phyloP scores from a whole-genome alignment of 2,888 invertebrate genomes.

The Nineta flava region DNA sequence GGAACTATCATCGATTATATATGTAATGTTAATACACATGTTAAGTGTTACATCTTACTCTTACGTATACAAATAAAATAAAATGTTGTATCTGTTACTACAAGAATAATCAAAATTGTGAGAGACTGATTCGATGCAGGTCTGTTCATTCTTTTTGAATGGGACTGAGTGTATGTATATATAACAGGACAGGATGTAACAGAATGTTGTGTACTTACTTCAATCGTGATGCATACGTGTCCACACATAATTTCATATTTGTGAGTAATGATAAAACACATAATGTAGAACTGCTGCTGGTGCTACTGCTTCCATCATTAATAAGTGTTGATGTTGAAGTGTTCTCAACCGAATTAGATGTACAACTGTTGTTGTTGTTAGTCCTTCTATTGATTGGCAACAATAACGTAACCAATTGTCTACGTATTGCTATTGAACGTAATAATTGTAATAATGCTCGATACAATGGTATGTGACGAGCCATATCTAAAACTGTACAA shows the following conservation, averaged over 20 bases:
- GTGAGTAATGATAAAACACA: slow-evolving; percentile 63
- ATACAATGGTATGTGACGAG: slow-evolving; percentile 89
- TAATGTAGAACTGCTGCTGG: slow-evolving; percentile 30
- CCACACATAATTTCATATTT: slow-evolving; percentile 82
- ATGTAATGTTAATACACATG: no score
- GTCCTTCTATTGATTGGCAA: slow-evolving; percentile 30
- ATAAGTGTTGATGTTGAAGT: not conserved
- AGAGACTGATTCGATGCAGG: no score
- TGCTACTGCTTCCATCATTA: slow-evolving; percentile 14
- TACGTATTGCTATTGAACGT: slow-evolving; percentile 54
- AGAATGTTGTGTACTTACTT: slow-evolving; percentile 33
- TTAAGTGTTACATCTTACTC: no score
- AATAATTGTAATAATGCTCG: slow-evolving; percentile 68
- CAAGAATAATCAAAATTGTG: no score
- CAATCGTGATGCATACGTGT: slow-evolving; percentile 76
- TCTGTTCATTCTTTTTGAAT: no score
- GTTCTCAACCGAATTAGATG: no score
- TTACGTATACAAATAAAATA: no score
- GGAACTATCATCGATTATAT: no score
- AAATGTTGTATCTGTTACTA: no score
- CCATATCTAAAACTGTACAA: slow-evolving; percentile 66
- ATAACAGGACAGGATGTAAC: no score
- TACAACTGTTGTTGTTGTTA: no score
- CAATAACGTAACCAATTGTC: slow-evolving; percentile 40
- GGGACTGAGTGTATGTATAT: no score